Conservation (phyloP, 2,113 vertebrate species). For the Ictalurus punctatus region DNA sequence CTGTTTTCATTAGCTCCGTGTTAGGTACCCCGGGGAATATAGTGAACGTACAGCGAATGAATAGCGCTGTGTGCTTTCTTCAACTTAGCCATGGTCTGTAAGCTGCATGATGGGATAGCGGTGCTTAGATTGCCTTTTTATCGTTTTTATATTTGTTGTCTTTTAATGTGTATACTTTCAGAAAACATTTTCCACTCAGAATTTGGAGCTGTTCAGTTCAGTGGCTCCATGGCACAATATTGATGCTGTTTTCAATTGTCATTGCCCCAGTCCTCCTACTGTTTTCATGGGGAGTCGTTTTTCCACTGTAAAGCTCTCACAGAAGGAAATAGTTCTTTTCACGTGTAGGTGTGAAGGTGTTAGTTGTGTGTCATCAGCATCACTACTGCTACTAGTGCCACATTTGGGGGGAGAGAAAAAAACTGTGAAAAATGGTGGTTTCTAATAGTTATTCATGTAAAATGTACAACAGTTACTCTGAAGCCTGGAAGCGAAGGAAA, state of each 20-base stretch:
- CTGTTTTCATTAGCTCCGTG: conserved; percentile 26
- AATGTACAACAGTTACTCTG: background rate
- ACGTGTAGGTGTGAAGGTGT: background rate
- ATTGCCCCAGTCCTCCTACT: background rate
- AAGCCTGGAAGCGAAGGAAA: background rate
- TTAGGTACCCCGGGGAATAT: background rate
- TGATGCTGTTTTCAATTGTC: background rate
- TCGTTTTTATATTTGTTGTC: background rate
- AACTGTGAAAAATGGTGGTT: background rate
- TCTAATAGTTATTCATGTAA: background rate
- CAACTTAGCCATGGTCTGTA: background rate
- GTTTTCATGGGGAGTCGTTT: background rate
- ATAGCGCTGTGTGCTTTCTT: background rate
- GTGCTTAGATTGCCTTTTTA: background rate
- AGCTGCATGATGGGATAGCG: too few species aligned
- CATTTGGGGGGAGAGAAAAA: background rate
- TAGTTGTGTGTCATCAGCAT: background rate
- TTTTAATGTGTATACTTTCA: background rate
- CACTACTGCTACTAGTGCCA: background rate
- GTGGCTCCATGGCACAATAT: background rate
- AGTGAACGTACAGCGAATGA: background rate
- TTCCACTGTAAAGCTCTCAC: background rate
- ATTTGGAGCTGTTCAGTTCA: background rate
- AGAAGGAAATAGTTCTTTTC: background rate
- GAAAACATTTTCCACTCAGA: background rate